Percentiles rank a stretch among this genome's conserved stretches.
phyloP scores from a whole-genome alignment of 2,113 vertebrate genomes.

The Electrona antarctica region DNA sequence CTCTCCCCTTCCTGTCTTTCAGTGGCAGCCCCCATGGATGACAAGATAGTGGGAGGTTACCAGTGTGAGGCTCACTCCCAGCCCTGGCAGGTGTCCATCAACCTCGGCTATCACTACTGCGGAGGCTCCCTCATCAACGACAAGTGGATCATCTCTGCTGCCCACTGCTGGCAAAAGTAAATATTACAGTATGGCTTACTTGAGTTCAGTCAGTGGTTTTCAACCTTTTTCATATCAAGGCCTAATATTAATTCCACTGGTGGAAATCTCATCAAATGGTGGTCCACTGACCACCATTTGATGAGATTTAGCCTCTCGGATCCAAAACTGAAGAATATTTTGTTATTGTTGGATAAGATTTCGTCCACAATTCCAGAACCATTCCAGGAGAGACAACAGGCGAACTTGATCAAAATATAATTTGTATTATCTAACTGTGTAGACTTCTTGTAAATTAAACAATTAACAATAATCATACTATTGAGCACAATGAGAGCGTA shows the following conservation, averaged over 20 bases:
- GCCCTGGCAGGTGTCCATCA: conserved; percentile 74
- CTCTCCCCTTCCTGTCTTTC: conserved; percentile 3
- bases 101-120: conserved; percentile 75
- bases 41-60: conserved; percentile 76
- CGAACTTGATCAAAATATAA: neutral
- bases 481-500: no score
- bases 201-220: no score
- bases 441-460: neutral
- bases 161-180: conserved; percentile 78
- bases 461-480: no score
- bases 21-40: conserved; percentile 70
- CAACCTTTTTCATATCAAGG: no score
- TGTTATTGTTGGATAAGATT: no score
- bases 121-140: conserved; percentile 75
- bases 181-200: conserved; percentile 27
- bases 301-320: no score
- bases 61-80: conserved; percentile 58
- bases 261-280: no score
- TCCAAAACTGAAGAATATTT: no score
- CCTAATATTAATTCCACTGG: no score
- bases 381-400: no score
- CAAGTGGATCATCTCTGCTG: conserved; percentile 77
- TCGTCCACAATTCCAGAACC: neutral
- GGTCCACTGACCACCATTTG: no score
- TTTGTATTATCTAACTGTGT: no score